A percentile compares a stretch with the other conserved stretches of the same genome.
These are phyloP conservation scores for Conchocele bisecta DNA, from an alignment of 2,888 invertebrate species.

Conservation along the genomic window DNA sequence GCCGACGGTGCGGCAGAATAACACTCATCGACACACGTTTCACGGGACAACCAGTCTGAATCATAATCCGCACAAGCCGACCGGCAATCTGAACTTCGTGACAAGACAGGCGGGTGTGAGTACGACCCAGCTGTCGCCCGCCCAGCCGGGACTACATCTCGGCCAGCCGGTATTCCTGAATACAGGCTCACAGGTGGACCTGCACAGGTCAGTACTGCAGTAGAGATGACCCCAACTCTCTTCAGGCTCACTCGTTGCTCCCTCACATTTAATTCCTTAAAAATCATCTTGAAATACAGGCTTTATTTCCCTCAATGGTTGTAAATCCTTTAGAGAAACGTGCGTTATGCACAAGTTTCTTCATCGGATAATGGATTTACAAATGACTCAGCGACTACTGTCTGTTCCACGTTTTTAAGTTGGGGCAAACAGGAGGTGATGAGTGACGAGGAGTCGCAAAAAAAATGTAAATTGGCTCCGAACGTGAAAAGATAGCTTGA, in stretches of 20 bases:
- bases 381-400: too few relatives aligned
- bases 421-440: too few relatives aligned
- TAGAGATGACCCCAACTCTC: background rate
- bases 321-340: too few relatives aligned
- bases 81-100: slow-evolving; percentile 65
- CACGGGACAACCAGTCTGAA: slow-evolving; percentile 59
- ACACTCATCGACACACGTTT: slow-evolving; percentile 60
- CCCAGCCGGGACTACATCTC: slow-evolving; percentile 68
- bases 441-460: too few relatives aligned
- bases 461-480: too few relatives aligned
- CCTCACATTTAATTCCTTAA: too few relatives aligned
- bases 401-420: too few relatives aligned
- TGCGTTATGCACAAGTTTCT: too few relatives aligned
- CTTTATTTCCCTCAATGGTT: background rate
- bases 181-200: slow-evolving; percentile 71
- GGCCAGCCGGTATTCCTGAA: slow-evolving; percentile 77
- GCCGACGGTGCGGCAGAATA: slow-evolving; percentile 71
- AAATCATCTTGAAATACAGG: background rate
- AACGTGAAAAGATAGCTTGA: too few relatives aligned
- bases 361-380: too few relatives aligned
- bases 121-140: slow-evolving; percentile 74
- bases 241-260: too few relatives aligned
- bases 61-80: slow-evolving; percentile 57
- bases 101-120: slow-evolving; percentile 58
- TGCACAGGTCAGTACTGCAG: slow-evolving; percentile 71